A percentile compares a stretch with the other conserved stretches of the same genome.
These are phyloP conservation scores for Drosophila tsacasi DNA, from an alignment of 1,140 invertebrate genomes.

Conservation along the genomic window DNA sequence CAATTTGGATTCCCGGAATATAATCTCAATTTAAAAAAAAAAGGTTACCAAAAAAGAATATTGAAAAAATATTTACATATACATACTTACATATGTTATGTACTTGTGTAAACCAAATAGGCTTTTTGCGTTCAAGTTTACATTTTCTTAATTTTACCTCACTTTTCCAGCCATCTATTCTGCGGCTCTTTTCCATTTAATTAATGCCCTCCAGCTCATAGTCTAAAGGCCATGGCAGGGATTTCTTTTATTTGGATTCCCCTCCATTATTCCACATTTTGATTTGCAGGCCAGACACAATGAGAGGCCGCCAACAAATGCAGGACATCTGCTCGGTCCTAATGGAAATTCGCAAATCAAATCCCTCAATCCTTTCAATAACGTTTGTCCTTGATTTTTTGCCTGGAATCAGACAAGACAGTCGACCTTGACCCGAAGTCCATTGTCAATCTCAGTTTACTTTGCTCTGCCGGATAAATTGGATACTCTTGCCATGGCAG, in stretches of 20 bases:
- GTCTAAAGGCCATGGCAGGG: not conserved
- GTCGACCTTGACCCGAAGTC: slow-evolving; percentile 27
- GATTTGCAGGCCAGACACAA: slow-evolving; percentile 33
- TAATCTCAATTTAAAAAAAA: no score
- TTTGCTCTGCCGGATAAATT: slow-evolving; percentile 9
- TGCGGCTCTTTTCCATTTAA: slow-evolving; percentile 25
- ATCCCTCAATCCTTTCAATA: slow-evolving; percentile 31
- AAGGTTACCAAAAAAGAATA: no score
- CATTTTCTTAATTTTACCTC: not conserved
- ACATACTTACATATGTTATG: no score
- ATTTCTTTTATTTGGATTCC: slow-evolving; percentile 18
- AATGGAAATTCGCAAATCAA: slow-evolving; percentile 35
- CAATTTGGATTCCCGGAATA: no score
- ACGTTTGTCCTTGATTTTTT: slow-evolving; percentile 23
- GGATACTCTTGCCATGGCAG: not conserved
- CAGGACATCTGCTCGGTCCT: slow-evolving; percentile 7
- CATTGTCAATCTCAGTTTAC: slow-evolving; percentile 1
- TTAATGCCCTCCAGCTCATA: not conserved
- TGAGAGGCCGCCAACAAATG: slow-evolving; percentile 18
- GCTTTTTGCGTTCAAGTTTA: no score
- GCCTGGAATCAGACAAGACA: slow-evolving; percentile 7
- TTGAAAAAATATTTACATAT: no score
- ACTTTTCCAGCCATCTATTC: not conserved
- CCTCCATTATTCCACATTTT: slow-evolving; percentile 6
- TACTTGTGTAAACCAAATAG: not conserved